Evolutionary conservation across 2,113 vertebrate genomes (phyloP).

Genomic region (Engystomops pustulosus): DNA sequence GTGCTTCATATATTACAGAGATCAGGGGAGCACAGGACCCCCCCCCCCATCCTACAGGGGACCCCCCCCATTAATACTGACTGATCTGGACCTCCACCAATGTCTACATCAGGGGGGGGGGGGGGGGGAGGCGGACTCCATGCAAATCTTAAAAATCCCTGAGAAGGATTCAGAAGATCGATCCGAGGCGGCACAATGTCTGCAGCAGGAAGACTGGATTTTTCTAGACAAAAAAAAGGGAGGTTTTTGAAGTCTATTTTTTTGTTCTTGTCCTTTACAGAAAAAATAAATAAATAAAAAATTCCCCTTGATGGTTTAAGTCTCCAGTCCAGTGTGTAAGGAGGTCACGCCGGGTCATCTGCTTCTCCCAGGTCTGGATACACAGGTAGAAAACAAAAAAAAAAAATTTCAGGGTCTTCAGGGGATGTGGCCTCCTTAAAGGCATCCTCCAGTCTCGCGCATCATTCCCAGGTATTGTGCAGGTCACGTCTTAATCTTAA

Average conservation of each 20-base stretch:
- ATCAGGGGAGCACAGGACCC: not conserved
- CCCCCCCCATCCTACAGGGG: not conserved
- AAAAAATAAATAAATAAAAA: too few relatives aligned
- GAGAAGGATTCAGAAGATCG: slow-evolving; percentile 36
- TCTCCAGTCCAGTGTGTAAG: not conserved
- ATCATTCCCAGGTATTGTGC: not conserved
- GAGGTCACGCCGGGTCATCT: not conserved
- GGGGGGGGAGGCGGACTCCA: too few relatives aligned
- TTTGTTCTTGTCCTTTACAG: too few relatives aligned
- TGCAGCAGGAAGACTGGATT: slow-evolving; percentile 44
- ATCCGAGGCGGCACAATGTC: not conserved
- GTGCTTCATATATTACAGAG: slow-evolving; percentile 5
- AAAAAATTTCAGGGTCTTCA: too few relatives aligned
- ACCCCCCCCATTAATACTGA: slow-evolving; percentile 40
- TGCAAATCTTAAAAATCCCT: slow-evolving; percentile 19
- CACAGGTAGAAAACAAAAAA: not conserved
- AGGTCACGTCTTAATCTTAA: not conserved
- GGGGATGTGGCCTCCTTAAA: not conserved
- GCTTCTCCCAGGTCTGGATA: not conserved
- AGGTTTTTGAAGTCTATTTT: not conserved
- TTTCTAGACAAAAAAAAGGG: not conserved
- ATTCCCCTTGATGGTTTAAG: slow-evolving; percentile 5
- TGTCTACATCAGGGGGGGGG: not conserved
- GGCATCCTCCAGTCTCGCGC: not conserved
- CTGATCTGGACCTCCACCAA: not conserved